Evolutionary conservation across 1,140 invertebrate species (phyloP).

Genomic region (Diorhabda elongata): DNA sequence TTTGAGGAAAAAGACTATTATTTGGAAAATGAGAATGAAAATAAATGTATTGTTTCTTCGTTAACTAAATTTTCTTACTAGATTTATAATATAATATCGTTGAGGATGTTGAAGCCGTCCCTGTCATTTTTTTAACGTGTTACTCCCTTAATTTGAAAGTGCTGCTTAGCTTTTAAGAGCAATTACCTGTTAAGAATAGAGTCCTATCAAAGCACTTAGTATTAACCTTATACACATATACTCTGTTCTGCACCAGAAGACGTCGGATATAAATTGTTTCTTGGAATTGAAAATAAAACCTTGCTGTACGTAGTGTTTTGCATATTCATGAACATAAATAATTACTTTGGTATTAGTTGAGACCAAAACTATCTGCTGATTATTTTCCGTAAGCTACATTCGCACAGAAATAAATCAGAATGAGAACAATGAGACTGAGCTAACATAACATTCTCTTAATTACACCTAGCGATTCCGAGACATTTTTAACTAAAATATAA

Average conservation of each 20-base stretch:
- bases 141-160: constrained; percentile 23
- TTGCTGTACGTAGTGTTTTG: neutral
- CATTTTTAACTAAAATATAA: no score
- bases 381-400: neutral
- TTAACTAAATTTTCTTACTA: no score
- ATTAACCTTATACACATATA: constrained; percentile 3
- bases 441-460: no score
- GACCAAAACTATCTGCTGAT: neutral
- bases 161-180: constrained; percentile 23
- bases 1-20: no score
- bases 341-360: constrained; percentile 1
- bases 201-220: constrained; percentile 16
- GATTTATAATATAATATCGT: no score
- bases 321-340: constrained; percentile 11
- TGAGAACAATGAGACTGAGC: no score
- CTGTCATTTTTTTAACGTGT: no score
- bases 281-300: constrained; percentile 1
- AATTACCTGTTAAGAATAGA: constrained; percentile 20
- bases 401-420: no score
- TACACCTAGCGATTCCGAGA: no score
- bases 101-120: no score
- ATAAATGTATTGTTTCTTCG: no score
- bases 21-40: no score
- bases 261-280: constrained; percentile 1
- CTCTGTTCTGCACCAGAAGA: neutral